Evolutionary conservation across 2,797 vertebrate genomes (phyloP).

Genomic region (Onychomys torridus): DNA sequence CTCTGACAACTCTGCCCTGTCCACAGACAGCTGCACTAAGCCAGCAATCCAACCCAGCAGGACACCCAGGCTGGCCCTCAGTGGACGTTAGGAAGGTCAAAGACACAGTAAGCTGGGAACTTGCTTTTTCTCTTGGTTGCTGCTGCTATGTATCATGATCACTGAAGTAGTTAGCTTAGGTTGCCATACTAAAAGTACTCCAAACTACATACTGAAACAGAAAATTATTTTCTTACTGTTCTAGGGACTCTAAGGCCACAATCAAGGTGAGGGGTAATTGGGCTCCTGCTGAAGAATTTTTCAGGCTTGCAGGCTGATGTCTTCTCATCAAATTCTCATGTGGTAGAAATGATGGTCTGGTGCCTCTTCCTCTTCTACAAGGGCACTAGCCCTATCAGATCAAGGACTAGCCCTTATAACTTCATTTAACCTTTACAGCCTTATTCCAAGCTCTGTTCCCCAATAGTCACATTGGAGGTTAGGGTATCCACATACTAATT

Average conservation of each 20-base stretch:
- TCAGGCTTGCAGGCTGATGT: background rate
- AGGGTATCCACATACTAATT: background rate
- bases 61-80: slow-evolving; percentile 3
- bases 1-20: background rate
- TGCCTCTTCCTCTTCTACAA: background rate
- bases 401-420: background rate
- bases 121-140: slow-evolving; percentile 49
- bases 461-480: background rate
- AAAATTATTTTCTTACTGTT: slow-evolving; percentile 20
- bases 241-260: slow-evolving; percentile 10
- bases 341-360: background rate
- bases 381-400: background rate
- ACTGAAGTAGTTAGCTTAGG: slow-evolving; percentile 15
- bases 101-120: background rate
- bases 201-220: slow-evolving; percentile 7
- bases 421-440: slow-evolving; percentile 23
- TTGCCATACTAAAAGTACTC: slow-evolving; percentile 40
- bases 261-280: background rate
- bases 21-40: slow-evolving; percentile 19
- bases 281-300: background rate
- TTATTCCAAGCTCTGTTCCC: background rate
- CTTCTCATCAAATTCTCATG: slow-evolving; percentile 24
- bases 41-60: background rate
- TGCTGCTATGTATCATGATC: slow-evolving; percentile 7
- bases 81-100: slow-evolving; percentile 56